Conservation (phyloP, 2,888 invertebrate genomes). For the Tortrix viridana region DNA sequence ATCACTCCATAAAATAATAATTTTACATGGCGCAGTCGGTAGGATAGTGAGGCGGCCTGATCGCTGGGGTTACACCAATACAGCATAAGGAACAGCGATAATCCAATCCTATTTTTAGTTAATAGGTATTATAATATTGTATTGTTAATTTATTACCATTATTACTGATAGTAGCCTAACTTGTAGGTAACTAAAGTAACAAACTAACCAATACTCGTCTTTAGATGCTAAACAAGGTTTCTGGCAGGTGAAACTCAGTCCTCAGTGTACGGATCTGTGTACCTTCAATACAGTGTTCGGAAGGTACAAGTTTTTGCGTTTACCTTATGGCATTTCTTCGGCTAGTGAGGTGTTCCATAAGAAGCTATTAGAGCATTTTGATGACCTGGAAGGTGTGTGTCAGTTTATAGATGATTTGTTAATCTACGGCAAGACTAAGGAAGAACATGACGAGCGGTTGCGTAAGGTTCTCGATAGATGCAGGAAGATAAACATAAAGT, state of each 20-base stretch:
- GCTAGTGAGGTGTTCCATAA: conserved; percentile 33
- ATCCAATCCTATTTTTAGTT: no score
- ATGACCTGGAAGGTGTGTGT: conserved; percentile 17
- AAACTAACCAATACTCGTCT: no score
- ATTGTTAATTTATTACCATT: no score
- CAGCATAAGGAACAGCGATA: no score
- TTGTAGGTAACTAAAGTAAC: no score
- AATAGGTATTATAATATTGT: no score
- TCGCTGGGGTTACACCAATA: no score
- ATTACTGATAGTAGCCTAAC: no score
- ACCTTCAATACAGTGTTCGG: conserved; percentile 37
- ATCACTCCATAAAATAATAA: no score
- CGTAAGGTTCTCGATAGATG: conserved; percentile 9
- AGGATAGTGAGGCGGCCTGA: no score
- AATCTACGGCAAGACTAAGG: conserved; percentile 16
- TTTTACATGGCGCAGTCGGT: no score
- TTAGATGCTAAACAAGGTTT: conserved; percentile 28
- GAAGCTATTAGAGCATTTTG: conserved; percentile 15
- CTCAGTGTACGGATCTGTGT: conserved; percentile 32
- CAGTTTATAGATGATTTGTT: conserved; percentile 29
- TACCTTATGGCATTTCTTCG: conserved; percentile 35
- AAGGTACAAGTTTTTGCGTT: conserved; percentile 16
- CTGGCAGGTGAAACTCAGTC: conserved; percentile 21
- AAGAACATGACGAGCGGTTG: conserved; percentile 21
- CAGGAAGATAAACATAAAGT: conserved; percentile 26